Conservation (phyloP, 2,113 vertebrate genomes). For the Hyperopisus bebe region DNA sequence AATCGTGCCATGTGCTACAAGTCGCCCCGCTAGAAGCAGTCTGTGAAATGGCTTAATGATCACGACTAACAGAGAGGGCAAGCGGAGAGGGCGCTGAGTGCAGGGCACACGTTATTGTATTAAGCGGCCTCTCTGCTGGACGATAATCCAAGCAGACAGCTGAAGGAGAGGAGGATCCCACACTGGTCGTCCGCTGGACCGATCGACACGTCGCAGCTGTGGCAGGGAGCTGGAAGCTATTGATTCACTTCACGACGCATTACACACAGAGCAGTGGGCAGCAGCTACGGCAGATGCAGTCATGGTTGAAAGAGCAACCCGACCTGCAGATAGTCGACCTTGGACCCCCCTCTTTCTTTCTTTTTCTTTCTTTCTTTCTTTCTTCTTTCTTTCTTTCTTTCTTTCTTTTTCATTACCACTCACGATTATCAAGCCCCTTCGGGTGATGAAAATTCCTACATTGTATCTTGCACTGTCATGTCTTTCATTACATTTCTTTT, state of each 20-base stretch:
- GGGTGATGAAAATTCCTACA: background rate
- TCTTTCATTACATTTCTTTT: background rate
- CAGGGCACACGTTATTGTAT: background rate
- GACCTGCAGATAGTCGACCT: background rate
- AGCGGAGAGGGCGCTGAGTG: background rate
- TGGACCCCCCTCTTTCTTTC: background rate
- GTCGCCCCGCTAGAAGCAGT: background rate
- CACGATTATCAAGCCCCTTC: background rate
- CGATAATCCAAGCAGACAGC: background rate
- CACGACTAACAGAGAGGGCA: background rate
- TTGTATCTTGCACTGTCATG: background rate
- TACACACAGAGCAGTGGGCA: background rate
- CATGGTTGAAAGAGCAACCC: background rate
- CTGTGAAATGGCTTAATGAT: background rate
- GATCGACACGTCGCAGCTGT: background rate
- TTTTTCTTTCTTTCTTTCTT: background rate
- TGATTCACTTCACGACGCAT: background rate
- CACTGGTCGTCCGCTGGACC: background rate
- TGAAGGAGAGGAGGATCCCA: background rate
- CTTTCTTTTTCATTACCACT: background rate
- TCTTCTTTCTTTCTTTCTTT: background rate
- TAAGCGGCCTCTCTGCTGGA: background rate
- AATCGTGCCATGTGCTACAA: background rate
- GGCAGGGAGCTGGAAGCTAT: background rate
- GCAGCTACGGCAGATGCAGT: background rate